Evolutionary conservation across 2,113 vertebrate genomes (phyloP).

Genomic region (Tiliqua scincoides): DNA sequence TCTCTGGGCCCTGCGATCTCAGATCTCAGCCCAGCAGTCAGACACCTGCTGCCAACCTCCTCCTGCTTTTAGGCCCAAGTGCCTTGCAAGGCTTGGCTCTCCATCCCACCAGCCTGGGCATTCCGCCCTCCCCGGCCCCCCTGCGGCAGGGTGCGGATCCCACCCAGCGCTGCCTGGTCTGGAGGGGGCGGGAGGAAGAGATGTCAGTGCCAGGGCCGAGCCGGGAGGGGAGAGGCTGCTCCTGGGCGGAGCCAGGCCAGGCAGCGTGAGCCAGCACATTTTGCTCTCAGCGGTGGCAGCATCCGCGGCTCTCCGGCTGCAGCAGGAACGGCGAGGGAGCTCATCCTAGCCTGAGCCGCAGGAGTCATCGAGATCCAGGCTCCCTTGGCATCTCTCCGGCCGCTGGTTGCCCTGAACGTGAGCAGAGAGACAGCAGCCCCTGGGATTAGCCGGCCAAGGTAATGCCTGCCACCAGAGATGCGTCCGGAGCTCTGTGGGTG

Average conservation of each 20-base stretch:
- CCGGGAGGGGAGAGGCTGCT: constrained; percentile 51
- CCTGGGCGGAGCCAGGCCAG: constrained; percentile 63
- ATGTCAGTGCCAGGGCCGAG: constrained; percentile 50
- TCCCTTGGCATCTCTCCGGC: neutral
- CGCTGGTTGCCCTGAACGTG: constrained; percentile 3
- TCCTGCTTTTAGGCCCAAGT: too few relatives aligned
- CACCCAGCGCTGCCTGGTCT: neutral
- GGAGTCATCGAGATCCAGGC: neutral
- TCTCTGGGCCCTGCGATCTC: too few relatives aligned
- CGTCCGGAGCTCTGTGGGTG: neutral
- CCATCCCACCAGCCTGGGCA: neutral
- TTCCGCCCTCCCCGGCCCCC: neutral
- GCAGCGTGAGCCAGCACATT: constrained; percentile 79
- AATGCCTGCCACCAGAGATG: constrained; percentile 37
- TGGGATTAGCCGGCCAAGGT: neutral
- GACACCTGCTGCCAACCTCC: neutral
- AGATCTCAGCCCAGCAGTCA: too few relatives aligned
- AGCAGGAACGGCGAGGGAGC: neutral
- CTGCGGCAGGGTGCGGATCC: neutral
- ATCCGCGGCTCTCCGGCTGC: neutral
- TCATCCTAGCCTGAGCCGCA: neutral
- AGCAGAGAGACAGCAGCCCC: neutral
- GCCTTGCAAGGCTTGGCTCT: neutral
- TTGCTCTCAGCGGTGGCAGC: constrained; percentile 43
- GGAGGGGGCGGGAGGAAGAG: constrained; percentile 28